A percentile compares a stretch with the other conserved stretches of the same genome.
Evolutionary conservation across 1,140 invertebrate genomes (phyloP).

Genomic region (Rhagoletis zephyria): DNA sequence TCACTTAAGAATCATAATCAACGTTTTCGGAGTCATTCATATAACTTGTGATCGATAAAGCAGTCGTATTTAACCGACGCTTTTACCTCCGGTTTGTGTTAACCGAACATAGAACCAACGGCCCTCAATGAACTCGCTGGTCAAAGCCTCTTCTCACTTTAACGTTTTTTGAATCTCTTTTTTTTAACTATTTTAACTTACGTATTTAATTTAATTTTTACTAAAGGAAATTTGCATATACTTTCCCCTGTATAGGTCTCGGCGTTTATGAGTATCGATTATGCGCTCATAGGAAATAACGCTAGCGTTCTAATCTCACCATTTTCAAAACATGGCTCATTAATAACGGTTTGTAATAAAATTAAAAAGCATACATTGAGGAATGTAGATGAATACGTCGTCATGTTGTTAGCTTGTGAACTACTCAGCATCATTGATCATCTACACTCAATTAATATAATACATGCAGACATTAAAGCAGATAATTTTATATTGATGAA

Average conservation of each 20-base stretch:
- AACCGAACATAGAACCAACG: too few species aligned
- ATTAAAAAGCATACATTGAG: slow-evolving; percentile 79
- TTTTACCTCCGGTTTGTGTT: too few species aligned
- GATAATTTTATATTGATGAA: slow-evolving; percentile 93
- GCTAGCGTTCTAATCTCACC: slow-evolving; percentile 85
- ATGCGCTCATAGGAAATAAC: slow-evolving; percentile 81
- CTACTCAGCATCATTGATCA: slow-evolving; percentile 90
- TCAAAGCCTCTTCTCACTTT: too few species aligned
- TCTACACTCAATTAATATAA: slow-evolving; percentile 90
- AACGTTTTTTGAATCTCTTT: too few species aligned
- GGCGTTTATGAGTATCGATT: slow-evolving; percentile 80
- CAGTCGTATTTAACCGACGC: too few species aligned
- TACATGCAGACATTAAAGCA: slow-evolving; percentile 97
- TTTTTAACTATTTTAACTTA: too few species aligned
- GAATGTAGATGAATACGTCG: slow-evolving; percentile 81
- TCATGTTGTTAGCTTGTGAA: slow-evolving; percentile 88
- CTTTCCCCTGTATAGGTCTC: slow-evolving; percentile 73
- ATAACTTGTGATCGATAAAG: too few species aligned
- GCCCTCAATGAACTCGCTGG: too few species aligned
- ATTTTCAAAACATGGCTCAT: slow-evolving; percentile 83
- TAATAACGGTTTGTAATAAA: slow-evolving; percentile 84
- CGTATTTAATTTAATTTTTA: not conserved
- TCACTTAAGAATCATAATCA: too few species aligned
- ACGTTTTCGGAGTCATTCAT: too few species aligned
- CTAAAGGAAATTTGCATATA: not conserved